These are phyloP conservation scores for Characodon lateralis DNA, from an alignment of 2,797 vertebrate genomes.

Conservation along the genomic window DNA sequence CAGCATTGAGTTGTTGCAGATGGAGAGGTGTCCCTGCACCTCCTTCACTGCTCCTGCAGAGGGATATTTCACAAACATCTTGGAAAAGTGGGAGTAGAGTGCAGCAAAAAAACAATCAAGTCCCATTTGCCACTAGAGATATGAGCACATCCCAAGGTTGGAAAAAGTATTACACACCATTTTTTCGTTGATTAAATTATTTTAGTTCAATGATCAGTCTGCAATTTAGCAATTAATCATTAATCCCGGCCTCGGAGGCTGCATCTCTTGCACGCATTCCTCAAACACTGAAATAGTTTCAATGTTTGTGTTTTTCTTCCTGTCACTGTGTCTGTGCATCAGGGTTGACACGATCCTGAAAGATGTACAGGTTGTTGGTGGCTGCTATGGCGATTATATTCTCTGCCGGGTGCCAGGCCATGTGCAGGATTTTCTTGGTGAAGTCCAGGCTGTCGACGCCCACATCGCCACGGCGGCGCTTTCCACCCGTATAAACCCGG, in stretches of 20 bases:
- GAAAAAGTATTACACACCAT: conserved; percentile 28
- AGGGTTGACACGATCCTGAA: conserved; percentile 89
- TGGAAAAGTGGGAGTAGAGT: conserved; percentile 60
- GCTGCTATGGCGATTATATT: conserved; percentile 99
- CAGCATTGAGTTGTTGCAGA: conserved; percentile 48
- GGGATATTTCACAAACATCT: conserved; percentile 50
- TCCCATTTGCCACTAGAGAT: conserved; percentile 38
- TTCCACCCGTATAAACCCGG: conserved; percentile 90
- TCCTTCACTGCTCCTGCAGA: conserved; percentile 42
- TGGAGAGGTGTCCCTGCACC: conserved; percentile 74
- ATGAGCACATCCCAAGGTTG: conserved; percentile 31
- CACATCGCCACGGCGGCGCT: conserved; percentile 92
- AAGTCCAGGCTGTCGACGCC: conserved; percentile 98
- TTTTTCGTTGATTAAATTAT: conserved; percentile 28
- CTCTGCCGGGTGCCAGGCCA: conserved; percentile 96
- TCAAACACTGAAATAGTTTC: conserved; percentile 28
- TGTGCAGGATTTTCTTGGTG: conserved; percentile 98
- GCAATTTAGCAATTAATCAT: conserved; percentile 19
- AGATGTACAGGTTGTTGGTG: conserved; percentile 99
- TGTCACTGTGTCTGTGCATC: conserved; percentile 73
- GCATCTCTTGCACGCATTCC: conserved; percentile 16
- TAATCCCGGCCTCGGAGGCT: conserved; percentile 25
- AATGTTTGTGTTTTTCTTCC: conserved; percentile 10
- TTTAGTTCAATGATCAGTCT: conserved; percentile 22
- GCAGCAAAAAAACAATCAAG: conserved; percentile 30